Percentiles rank a stretch among this genome's conserved stretches.
Evolutionary conservation across 1,140 invertebrate genomes (phyloP).

Genomic region (Magallana ariakensis): DNA sequence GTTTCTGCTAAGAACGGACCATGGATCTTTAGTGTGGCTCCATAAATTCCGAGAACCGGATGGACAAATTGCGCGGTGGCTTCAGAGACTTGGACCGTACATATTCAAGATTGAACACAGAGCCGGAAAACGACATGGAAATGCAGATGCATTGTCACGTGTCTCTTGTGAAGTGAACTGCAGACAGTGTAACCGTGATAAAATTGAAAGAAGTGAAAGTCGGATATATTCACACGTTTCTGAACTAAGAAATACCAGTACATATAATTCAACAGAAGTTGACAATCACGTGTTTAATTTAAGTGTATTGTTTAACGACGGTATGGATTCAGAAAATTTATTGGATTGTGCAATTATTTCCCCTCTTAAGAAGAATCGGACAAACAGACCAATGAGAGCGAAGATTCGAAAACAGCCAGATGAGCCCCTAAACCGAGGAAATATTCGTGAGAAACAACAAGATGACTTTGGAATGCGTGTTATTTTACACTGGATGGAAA

Average conservation of each 20-base stretch:
- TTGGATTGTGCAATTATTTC: conserved; percentile 41
- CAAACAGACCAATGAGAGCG: neutral
- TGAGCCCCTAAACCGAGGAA: neutral
- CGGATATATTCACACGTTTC: neutral
- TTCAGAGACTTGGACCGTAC: conserved; percentile 44
- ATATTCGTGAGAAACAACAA: neutral
- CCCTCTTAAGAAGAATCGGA: conserved; percentile 46
- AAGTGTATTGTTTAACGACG: neutral
- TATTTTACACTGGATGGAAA: neutral
- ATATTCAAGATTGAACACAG: too few species aligned
- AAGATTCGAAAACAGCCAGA: neutral
- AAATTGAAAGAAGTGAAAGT: conserved; percentile 2
- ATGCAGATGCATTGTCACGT: conserved; percentile 45
- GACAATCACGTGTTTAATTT: conserved; percentile 7
- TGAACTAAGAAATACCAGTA: conserved; percentile 18
- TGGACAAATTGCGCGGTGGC: conserved; percentile 6
- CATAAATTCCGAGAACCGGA: neutral
- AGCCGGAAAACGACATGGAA: conserved; percentile 16
- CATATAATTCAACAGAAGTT: neutral
- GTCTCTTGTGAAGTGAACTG: conserved; percentile 39
- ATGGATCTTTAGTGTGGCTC: too few species aligned
- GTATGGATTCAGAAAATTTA: neutral
- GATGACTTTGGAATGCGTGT: neutral
- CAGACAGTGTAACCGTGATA: conserved; percentile 48
- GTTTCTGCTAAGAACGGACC: too few species aligned